Evolutionary conservation across 2,888 invertebrate species (phyloP).

Genomic region (Pristionchus fissidentatus): DNA sequence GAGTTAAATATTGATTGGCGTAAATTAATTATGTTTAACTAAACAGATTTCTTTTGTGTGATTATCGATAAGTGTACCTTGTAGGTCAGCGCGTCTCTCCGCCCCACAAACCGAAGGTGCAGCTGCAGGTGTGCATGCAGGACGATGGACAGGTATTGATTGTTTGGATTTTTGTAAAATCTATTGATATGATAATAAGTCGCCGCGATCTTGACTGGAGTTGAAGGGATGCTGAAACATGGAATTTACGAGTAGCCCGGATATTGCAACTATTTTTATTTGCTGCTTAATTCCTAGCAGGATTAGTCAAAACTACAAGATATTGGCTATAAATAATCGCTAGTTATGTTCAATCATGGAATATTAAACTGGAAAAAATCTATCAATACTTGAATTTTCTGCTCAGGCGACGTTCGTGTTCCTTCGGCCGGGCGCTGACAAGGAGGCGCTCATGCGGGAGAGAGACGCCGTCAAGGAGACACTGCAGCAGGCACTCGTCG

Average conservation of each 20-base stretch:
- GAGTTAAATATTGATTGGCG: neutral
- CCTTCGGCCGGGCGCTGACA: conserved; percentile 86
- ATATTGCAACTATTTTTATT: neutral
- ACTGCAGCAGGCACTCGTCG: conserved; percentile 88
- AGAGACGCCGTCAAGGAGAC: conserved; percentile 93
- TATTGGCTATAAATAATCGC: too few relatives aligned
- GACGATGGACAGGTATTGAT: conserved; percentile 80
- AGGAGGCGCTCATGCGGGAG: conserved; percentile 88
- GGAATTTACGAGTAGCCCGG: neutral
- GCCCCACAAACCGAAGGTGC: conserved; percentile 96
- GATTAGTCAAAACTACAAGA: neutral
- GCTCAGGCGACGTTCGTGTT: conserved; percentile 90
- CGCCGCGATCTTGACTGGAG: too few relatives aligned
- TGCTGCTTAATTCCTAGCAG: neutral
- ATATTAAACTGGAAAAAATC: too few relatives aligned
- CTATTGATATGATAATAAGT: too few relatives aligned
- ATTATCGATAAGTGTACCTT: conserved; percentile 65
- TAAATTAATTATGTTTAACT: too few relatives aligned
- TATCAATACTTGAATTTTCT: too few relatives aligned
- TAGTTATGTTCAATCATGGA: neutral
- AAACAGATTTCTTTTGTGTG: neutral
- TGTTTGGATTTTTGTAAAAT: neutral
- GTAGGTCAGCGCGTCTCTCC: conserved; percentile 94
- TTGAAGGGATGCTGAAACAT: neutral
- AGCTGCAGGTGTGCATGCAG: conserved; percentile 94